phyloP scores from a whole-genome alignment of 2,888 invertebrate genomes.

The Osmoderma eremita region DNA sequence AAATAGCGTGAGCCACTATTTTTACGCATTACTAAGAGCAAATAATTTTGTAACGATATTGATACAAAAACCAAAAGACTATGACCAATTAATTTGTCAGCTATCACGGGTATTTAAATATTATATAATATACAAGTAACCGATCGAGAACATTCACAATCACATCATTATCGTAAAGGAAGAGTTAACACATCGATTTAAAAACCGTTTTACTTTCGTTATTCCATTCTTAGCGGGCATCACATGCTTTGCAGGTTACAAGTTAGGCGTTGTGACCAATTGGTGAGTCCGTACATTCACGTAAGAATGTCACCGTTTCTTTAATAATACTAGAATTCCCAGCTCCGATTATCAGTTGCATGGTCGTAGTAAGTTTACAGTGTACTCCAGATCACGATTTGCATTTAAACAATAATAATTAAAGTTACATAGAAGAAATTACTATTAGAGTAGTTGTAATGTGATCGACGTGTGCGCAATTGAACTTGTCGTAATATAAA shows the following conservation, averaged over 20 bases:
- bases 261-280: slow-evolving; percentile 11
- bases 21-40: slow-evolving; percentile 35
- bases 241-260: slow-evolving; percentile 13
- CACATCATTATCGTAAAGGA: slow-evolving; percentile 29
- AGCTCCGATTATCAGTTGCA: slow-evolving; percentile 7
- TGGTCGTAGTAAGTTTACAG: slow-evolving; percentile 21
- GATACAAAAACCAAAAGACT: slow-evolving; percentile 39
- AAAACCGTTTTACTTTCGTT: slow-evolving; percentile 7
- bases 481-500: background rate
- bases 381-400: slow-evolving; percentile 18
- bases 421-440: slow-evolving; percentile 12
- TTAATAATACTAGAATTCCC: background rate
- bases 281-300: slow-evolving; percentile 1
- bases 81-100: slow-evolving; percentile 47
- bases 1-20: slow-evolving; percentile 23
- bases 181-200: slow-evolving; percentile 35
- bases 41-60: slow-evolving; percentile 37
- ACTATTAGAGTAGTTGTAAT: slow-evolving; percentile 27
- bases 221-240: slow-evolving; percentile 14
- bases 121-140: slow-evolving; percentile 26
- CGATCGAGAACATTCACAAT: slow-evolving; percentile 39
- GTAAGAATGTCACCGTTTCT: background rate
- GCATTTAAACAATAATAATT: slow-evolving; percentile 16
- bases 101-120: slow-evolving; percentile 43
- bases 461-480: slow-evolving; percentile 11